Evolutionary conservation across 2,888 invertebrate species (phyloP), one percentile per base, ranked within the genome.

Genomic region (Sphaeridia pumilis): DNA sequence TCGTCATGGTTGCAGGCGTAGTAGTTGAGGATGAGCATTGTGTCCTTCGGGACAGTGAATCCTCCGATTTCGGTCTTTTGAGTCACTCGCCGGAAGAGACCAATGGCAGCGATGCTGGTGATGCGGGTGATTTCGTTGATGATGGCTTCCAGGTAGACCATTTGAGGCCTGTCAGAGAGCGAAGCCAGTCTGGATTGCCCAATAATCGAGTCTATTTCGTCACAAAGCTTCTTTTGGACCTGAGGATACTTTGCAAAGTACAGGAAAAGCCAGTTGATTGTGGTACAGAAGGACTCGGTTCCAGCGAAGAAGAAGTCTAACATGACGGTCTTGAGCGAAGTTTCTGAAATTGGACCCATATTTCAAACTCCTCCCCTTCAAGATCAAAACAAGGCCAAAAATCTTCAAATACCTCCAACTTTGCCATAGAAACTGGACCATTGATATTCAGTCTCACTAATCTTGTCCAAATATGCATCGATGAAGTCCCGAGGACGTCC

Each of bases 401-500:
- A 17, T 46, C 10, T 46, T 7, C 4, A 21, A 41, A 47, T 36
- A 54, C 55, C 56, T 36, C 58, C 58, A 31, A 48, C 48, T 44
- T 52, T 43, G 26, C 53, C 53, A 34, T 48, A 56, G 38, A 58
- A 58, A 46, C 56, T 58, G 10, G 58, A 58, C 7, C 20, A 21
- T 14, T 52, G 48, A 46, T 58, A 43, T n/a, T 21, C 48, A 2
- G 58, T 58, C 10, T 46, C 27, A 10, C 54, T 44, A 36, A 61
- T 60, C 54, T 61, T 59, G 4, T 52, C 51, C 21, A 61, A 34
- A 42, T 61, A 64, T 4, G 56, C 58, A 46, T 64, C 64, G 42
- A 64, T 59, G 21, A 64, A 61, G 49, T 64, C 64, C 28, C 61
- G 35, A 1, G 58, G 57, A 48, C 80, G 77, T 2, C 55, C 52